Percentiles rank a stretch among this genome's conserved stretches.
Evolutionary conservation across 2,113 vertebrate genomes (phyloP).

Genomic region (Plotosus lineatus): DNA sequence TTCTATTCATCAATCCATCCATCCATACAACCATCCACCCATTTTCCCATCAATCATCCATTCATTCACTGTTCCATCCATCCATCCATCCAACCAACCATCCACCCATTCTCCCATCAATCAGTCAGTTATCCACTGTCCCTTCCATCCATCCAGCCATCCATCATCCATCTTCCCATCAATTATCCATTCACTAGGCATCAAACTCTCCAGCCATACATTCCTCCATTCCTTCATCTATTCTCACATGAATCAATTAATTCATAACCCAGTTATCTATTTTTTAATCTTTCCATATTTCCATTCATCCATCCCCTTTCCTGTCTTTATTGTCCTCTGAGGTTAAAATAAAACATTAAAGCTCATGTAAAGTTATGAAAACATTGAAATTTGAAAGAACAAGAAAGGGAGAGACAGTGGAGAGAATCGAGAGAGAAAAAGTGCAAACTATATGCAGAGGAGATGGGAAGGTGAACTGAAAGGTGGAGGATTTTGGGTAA

Average conservation of each 20-base stretch:
- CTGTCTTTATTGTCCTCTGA: background rate
- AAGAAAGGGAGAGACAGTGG: background rate
- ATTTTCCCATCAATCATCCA: constrained; percentile 41
- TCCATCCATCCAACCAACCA: background rate
- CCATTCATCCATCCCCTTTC: background rate
- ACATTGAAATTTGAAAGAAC: background rate
- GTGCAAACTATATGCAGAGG: background rate
- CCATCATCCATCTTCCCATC: background rate
- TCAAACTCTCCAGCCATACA: background rate
- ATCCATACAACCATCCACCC: constrained; percentile 53
- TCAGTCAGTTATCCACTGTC: background rate
- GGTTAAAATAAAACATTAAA: background rate
- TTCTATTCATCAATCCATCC: background rate
- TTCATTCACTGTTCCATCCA: background rate
- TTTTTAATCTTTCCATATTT: background rate
- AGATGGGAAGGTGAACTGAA: background rate
- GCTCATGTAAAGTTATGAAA: background rate
- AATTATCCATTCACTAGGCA: background rate
- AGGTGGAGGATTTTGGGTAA: background rate
- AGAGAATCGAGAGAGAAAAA: background rate
- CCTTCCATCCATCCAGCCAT: background rate
- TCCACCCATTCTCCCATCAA: background rate
- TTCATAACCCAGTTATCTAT: no score
- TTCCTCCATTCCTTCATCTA: constrained; percentile 2
- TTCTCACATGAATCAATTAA: constrained; percentile 57